Conservation (phyloP, 2,797 vertebrate species). For the Sebastes taczanowskii region DNA sequence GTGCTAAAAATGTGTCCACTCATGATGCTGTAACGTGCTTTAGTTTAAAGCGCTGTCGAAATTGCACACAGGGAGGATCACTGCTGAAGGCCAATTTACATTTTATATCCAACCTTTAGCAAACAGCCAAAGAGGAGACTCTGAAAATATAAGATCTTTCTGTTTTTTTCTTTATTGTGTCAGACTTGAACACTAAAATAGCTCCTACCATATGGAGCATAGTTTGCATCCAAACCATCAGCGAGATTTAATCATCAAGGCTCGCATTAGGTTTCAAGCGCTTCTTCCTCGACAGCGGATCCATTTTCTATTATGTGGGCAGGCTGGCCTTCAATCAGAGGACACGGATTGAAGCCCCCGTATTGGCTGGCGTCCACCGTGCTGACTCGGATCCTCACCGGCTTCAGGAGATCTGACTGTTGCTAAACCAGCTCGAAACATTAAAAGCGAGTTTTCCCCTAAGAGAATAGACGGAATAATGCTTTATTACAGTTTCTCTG, state of each 20-base stretch:
- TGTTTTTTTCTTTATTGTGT: not conserved
- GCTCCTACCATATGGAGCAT: constrained; percentile 27
- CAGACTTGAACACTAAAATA: constrained; percentile 38
- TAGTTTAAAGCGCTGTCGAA: constrained; percentile 3
- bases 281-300: constrained; percentile 5
- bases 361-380: constrained; percentile 5
- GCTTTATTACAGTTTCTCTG: constrained; percentile 15
- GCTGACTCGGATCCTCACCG: constrained; percentile 18
- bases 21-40: constrained; percentile 7
- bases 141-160: not conserved
- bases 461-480: constrained; percentile 6
- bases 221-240: constrained; percentile 29
- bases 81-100: not conserved
- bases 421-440: constrained; percentile 7
- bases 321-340: constrained; percentile 43
- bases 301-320: not conserved
- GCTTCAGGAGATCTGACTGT: constrained; percentile 31
- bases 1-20: constrained; percentile 38
- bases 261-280: constrained; percentile 26
- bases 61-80: not conserved
- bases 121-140: not conserved
- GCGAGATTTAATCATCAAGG: constrained; percentile 24
- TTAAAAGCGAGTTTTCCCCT: constrained; percentile 5
- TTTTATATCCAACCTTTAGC: not conserved
- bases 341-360: constrained; percentile 11